A percentile compares a stretch with the other conserved stretches of the same genome.
These are phyloP conservation scores for Charadrius vociferus DNA, from an alignment of 2,113 vertebrate genomes.

Conservation along the genomic window DNA sequence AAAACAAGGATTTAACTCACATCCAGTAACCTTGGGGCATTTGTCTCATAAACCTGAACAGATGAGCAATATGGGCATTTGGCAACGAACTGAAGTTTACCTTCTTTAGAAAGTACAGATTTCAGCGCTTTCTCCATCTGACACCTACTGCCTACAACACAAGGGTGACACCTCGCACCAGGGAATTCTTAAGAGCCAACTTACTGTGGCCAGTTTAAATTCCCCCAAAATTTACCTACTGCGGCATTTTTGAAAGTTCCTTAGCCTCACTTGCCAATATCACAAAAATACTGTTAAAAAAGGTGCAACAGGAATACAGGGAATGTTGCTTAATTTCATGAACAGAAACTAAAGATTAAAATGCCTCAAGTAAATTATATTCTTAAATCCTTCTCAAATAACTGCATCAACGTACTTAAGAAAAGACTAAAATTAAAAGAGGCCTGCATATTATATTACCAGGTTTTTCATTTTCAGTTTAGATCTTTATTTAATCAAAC, in stretches of 20 bases:
- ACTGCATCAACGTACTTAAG: neutral
- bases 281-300: neutral
- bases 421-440: neutral
- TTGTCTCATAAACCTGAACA: neutral
- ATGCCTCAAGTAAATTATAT: neutral
- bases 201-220: neutral
- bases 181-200: constrained; percentile 16
- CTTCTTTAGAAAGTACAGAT: constrained; percentile 54
- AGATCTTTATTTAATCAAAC: neutral
- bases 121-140: constrained; percentile 28
- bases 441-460: neutral
- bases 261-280: neutral
- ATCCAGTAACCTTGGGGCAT: constrained; percentile 44
- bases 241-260: neutral
- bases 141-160: constrained; percentile 1
- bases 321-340: neutral
- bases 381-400: neutral
- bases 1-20: constrained; percentile 18
- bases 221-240: neutral
- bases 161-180: constrained; percentile 34
- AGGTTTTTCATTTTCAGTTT: neutral
- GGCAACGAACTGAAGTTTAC: constrained; percentile 24
- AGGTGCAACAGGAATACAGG: neutral
- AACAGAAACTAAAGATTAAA: neutral
- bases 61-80: constrained; percentile 39